phyloP scores from a whole-genome alignment of 2,797 vertebrate species.

The Argya squamiceps region DNA sequence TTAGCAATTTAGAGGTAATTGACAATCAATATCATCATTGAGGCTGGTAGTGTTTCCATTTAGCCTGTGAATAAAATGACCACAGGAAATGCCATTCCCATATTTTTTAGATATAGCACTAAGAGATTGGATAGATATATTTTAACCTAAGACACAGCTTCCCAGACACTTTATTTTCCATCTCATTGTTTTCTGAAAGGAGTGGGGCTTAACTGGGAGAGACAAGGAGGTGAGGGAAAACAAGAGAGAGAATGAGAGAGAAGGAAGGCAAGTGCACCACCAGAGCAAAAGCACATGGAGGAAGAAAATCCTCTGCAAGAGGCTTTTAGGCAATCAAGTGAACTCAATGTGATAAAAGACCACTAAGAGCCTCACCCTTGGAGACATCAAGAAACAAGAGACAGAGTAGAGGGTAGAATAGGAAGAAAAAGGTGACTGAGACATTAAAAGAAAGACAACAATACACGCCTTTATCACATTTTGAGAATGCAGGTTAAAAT shows the following conservation, averaged over 20 bases:
- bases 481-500: neutral
- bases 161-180: neutral
- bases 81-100: neutral
- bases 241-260: neutral
- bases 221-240: neutral
- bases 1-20: conserved; percentile 2
- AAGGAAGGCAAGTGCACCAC: neutral
- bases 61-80: neutral
- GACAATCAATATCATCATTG: neutral
- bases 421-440: neutral
- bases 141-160: neutral
- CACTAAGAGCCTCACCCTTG: neutral
- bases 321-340: neutral
- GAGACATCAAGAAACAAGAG: neutral
- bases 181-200: neutral
- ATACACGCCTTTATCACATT: neutral
- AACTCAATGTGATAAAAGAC: neutral
- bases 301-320: neutral
- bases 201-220: neutral
- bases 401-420: neutral
- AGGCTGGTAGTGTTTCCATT: neutral
- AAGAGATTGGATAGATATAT: neutral
- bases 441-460: neutral
- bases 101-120: neutral
- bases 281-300: neutral